Conservation (phyloP, 2,888 invertebrate species). For the Drosophila bunnanda region DNA sequence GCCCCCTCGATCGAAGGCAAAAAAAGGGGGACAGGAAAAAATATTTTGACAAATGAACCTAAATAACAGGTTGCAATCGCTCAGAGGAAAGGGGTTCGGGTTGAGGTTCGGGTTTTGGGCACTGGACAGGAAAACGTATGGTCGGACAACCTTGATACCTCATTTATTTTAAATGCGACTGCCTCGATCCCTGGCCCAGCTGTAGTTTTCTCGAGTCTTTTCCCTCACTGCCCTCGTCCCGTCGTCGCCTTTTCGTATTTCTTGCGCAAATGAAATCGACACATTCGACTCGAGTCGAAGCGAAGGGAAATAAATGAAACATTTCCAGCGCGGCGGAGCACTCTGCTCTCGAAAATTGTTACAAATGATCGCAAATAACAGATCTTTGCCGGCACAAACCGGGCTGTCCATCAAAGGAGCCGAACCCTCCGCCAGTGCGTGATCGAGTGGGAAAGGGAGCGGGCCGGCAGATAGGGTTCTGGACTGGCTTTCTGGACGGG, state of each 20-base stretch:
- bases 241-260: conserved; percentile 40
- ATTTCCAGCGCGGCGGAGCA: conserved; percentile 43
- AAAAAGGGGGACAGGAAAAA: conserved; percentile 72
- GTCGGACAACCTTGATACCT: conserved; percentile 83
- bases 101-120: conserved; percentile 6
- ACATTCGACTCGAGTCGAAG: conserved; percentile 58
- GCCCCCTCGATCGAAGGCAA: conserved; percentile 62
- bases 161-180: conserved; percentile 82
- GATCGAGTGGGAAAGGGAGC: conserved; percentile 31
- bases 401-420: conserved; percentile 80
- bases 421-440: conserved; percentile 62
- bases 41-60: conserved; percentile 85
- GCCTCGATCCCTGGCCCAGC: conserved; percentile 53
- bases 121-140: conserved; percentile 77
- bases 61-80: conserved; percentile 85
- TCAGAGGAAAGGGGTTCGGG: conserved; percentile 41
- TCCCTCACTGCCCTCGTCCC: conserved; percentile 21
- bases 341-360: conserved; percentile 81
- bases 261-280: conserved; percentile 77
- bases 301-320: conserved; percentile 51
- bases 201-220: conserved; percentile 43
- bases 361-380: conserved; percentile 85
- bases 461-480: conserved; percentile 14
- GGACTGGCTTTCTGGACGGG: conserved; percentile 20
- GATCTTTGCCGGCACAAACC: conserved; percentile 79